phyloP scores from a whole-genome alignment of 2,113 vertebrate genomes.

The Malurus melanocephalus region DNA sequence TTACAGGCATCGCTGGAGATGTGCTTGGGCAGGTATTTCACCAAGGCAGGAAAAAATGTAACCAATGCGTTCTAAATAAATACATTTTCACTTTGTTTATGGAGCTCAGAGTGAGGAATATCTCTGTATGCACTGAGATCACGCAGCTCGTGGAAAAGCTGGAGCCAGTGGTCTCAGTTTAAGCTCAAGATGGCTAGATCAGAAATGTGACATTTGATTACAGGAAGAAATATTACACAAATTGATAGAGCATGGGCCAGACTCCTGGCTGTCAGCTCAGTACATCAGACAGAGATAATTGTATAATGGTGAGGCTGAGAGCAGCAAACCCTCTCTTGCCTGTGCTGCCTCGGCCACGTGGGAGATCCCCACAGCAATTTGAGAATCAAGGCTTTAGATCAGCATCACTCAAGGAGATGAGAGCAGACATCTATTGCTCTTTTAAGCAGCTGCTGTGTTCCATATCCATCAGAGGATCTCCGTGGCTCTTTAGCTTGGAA shows the following conservation, averaged over 20 bases:
- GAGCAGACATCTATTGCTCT: neutral
- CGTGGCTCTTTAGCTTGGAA: neutral
- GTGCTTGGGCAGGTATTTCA: neutral
- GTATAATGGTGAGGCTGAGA: neutral
- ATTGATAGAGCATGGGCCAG: neutral
- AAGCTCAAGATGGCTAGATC: neutral
- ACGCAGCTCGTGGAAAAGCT: neutral
- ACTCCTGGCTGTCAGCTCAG: neutral
- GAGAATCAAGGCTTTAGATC: slow-evolving; percentile 11
- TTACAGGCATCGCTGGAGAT: neutral
- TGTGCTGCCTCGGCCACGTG: neutral
- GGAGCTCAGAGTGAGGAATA: neutral
- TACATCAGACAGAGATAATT: neutral
- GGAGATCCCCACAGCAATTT: slow-evolving; percentile 3
- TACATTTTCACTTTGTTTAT: neutral
- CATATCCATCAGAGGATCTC: neutral
- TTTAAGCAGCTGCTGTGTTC: neutral
- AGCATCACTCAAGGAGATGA: neutral
- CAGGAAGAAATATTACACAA: neutral
- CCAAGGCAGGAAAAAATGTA: neutral
- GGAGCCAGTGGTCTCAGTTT: neutral
- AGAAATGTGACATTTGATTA: slow-evolving; percentile 4
- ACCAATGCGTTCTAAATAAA: neutral
- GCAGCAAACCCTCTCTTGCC: neutral
- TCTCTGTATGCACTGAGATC: neutral